Base-by-base conservation (phyloP, 53 echinoderm and acorn worm genomes). In the Stichopus horrens region DNA sequence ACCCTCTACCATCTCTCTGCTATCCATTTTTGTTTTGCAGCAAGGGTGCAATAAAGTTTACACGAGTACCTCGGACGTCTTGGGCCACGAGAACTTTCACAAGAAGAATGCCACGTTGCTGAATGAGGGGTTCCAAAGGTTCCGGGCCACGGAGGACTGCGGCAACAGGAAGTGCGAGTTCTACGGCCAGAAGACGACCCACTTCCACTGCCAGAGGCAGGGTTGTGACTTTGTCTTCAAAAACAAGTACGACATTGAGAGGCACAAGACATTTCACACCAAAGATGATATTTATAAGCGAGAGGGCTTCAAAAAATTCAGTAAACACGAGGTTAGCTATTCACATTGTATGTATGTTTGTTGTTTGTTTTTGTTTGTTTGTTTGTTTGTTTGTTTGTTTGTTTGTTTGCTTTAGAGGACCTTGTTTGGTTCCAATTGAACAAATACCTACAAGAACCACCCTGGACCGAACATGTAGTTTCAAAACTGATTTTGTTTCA, bases 1-100 rank as follows among this genome's bases (percentile, higher is more conserved):
- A 67, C 68, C 3, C 13, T 67, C 68, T 67, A 67, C 68, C 11
- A 14, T 67, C 68, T 14, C 13, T 67, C 68, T 14, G 11, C n/a
- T 67, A 10, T 75, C 16, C 74, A 60, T 78, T 37, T 19, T 75
- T 52, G 11, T 23, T 68, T 37, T 19, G 57, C 89, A 99, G 99
- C 79, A 71, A 37, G 94, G 94, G 63, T 99, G 99, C 92, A 92
- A 94, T 88, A 99, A 99, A 86, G 99, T 99, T 52, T 99, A 99
- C 86, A 99, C 99, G 8, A 96, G 96, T 90, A 99, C 99, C 76
- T 99, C 99, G 4, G 99, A 99, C 77, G 96, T 99, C 55, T 91
- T 99, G 56, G 96, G 96, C 73, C 99, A 99, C 79, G 99, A 99
- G 81, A 99, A 99, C 93, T 99, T 96, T 91, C 99, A 99, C 94